Evolutionary conservation across 1,140 invertebrate genomes (phyloP).

Genomic region (Limonius californicus): DNA sequence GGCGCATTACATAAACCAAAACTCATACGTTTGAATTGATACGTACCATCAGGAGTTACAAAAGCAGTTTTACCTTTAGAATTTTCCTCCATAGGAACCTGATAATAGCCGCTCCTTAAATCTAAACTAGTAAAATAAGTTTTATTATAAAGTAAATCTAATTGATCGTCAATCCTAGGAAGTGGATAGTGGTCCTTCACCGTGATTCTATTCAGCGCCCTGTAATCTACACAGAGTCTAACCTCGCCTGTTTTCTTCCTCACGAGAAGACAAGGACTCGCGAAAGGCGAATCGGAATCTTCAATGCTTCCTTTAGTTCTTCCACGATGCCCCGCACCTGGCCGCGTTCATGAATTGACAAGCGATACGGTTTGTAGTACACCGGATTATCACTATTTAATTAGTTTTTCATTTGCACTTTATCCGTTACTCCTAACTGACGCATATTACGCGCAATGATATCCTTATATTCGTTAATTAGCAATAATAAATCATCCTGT

Average conservation of each 20-base stretch:
- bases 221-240: conserved; percentile 31
- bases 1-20: conserved; percentile 34
- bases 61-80: conserved; percentile 22
- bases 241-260: conserved; percentile 30
- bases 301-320: background rate
- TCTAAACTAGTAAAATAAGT: conserved; percentile 24
- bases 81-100: conserved; percentile 6
- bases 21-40: conserved; percentile 47
- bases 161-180: conserved; percentile 39
- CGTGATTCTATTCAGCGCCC: conserved; percentile 31
- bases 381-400: conserved; percentile 21
- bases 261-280: background rate
- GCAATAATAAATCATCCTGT: background rate
- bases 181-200: conserved; percentile 31
- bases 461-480: conserved; percentile 4
- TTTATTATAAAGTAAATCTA: conserved; percentile 24
- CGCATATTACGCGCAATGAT: background rate
- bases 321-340: background rate
- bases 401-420: conserved; percentile 32
- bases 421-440: conserved; percentile 29
- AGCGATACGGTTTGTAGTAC: background rate
- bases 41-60: conserved; percentile 40
- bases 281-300: background rate
- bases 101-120: conserved; percentile 19
- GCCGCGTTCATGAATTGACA: background rate